A percentile compares a stretch with the other conserved stretches of the same genome.
phyloP scores from a whole-genome alignment of 2,888 invertebrate genomes.

The Drosophila cyrtoloma region DNA sequence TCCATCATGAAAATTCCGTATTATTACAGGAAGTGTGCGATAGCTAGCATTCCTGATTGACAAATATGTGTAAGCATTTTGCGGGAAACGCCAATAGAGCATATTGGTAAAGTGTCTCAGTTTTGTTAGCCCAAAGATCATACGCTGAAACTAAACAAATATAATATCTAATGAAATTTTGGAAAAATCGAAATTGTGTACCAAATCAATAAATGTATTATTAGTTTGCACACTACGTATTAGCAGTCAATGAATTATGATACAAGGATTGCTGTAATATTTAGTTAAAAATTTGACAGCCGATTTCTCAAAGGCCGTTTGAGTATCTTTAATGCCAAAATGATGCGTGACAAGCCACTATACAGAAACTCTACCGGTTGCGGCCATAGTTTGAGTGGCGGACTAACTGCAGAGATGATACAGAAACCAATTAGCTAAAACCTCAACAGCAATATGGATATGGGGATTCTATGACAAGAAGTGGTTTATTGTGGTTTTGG shows the following conservation, averaged over 20 bases:
- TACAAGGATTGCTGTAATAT: not conserved
- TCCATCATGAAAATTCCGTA: conserved; percentile 10
- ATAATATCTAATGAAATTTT: conserved; percentile 6
- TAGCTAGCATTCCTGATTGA: not conserved
- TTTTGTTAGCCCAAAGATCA: conserved; percentile 1
- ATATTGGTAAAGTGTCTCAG: conserved; percentile 10
- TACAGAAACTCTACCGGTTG: no score
- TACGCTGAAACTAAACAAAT: not conserved
- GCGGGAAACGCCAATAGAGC: conserved; percentile 14
- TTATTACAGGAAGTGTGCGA: conserved; percentile 5
- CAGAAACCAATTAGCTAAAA: not conserved
- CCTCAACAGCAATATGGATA: not conserved
- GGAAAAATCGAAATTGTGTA: conserved; percentile 2
- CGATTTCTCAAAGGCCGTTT: not conserved
- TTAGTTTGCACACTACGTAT: not conserved
- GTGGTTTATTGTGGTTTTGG: no score
- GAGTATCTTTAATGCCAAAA: not conserved
- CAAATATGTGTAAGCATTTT: not conserved
- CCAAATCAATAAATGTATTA: conserved; percentile 4
- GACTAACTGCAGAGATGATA: not conserved
- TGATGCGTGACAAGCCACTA: not conserved
- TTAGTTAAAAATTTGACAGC: conserved; percentile 44
- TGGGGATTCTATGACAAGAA: no score
- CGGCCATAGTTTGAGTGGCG: no score
- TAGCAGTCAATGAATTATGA: not conserved